Evolutionary conservation across 2,113 vertebrate species (phyloP).

Genomic region (Cyprinodon tularosa): DNA sequence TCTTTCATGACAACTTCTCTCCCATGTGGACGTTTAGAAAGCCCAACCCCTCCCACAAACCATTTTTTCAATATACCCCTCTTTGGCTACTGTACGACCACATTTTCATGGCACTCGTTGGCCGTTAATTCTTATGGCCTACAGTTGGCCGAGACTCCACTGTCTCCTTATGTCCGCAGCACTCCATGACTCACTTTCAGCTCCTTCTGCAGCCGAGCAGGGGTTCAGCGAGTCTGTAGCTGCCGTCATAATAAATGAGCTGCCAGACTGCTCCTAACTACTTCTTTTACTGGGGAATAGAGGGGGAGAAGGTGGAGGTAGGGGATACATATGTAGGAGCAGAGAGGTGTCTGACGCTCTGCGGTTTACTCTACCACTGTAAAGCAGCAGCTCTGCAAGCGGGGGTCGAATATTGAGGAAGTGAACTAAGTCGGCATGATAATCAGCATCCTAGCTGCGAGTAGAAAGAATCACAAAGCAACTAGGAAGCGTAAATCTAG

Average conservation of each 20-base stretch:
- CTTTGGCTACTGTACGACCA: conserved; percentile 64
- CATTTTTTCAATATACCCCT: conserved; percentile 35
- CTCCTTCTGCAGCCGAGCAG: conserved; percentile 46
- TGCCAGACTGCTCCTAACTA: conserved; percentile 68
- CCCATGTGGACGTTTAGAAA: conserved; percentile 45
- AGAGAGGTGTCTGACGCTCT: conserved; percentile 63
- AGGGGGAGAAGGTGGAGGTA: conserved; percentile 2
- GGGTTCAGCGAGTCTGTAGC: conserved; percentile 63
- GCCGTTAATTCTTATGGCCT: conserved; percentile 52
- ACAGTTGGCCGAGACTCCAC: conserved; percentile 44
- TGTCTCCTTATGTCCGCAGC: conserved; percentile 66
- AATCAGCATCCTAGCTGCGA: conserved; percentile 62
- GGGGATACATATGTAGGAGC: conserved; percentile 26
- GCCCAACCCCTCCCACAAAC: neutral
- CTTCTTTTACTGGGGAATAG: conserved; percentile 41
- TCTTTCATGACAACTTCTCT: conserved; percentile 57
- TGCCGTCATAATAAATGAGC: conserved; percentile 72
- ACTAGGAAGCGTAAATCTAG: neutral
- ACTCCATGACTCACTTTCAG: conserved; percentile 67
- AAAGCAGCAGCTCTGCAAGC: conserved; percentile 56
- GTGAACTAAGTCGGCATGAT: conserved; percentile 62
- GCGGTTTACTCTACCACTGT: conserved; percentile 56
- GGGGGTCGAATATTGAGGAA: conserved; percentile 59
- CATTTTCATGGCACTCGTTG: conserved; percentile 60
- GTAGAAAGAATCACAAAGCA: conserved; percentile 21